Evolutionary conservation across 1,140 invertebrate species (phyloP).

Genomic region (Condylostylus longicornis): DNA sequence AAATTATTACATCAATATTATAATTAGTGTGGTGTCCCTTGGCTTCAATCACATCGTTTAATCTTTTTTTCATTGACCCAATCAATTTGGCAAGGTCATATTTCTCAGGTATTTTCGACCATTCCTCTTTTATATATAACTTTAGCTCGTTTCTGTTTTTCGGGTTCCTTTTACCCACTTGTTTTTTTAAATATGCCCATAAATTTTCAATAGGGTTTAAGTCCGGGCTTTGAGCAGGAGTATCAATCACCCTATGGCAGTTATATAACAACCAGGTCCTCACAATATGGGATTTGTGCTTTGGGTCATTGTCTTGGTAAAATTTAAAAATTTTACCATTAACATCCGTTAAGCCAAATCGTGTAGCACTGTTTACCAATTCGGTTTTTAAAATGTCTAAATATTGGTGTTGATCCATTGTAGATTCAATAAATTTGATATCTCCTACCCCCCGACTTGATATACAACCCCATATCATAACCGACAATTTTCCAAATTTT

Average conservation of each 20-base stretch:
- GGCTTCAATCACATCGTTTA: no score
- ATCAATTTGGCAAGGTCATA: no score
- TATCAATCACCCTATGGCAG: constrained; percentile 9
- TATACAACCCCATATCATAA: constrained; percentile 30
- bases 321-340: no score
- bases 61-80: no score
- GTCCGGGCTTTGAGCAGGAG: constrained; percentile 18
- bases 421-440: constrained; percentile 14
- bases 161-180: no score
- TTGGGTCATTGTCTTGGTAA: constrained; percentile 12
- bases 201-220: constrained; percentile 13
- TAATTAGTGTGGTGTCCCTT: no score
- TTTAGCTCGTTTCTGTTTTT: no score
- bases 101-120: no score
- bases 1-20: no score
- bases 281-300: constrained; percentile 16
- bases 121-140: no score
- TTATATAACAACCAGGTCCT: constrained; percentile 14
- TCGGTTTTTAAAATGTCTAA: constrained; percentile 13
- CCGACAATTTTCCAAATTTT: constrained; percentile 23
- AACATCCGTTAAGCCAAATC: constrained; percentile 6
- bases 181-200: constrained; percentile 13
- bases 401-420: constrained; percentile 9
- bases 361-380: constrained; percentile 8
- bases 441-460: constrained; percentile 13